A percentile compares a stretch with the other conserved stretches of the same genome.
Evolutionary conservation across 2,888 invertebrate genomes (phyloP).

Genomic region (Euproctis similis): DNA sequence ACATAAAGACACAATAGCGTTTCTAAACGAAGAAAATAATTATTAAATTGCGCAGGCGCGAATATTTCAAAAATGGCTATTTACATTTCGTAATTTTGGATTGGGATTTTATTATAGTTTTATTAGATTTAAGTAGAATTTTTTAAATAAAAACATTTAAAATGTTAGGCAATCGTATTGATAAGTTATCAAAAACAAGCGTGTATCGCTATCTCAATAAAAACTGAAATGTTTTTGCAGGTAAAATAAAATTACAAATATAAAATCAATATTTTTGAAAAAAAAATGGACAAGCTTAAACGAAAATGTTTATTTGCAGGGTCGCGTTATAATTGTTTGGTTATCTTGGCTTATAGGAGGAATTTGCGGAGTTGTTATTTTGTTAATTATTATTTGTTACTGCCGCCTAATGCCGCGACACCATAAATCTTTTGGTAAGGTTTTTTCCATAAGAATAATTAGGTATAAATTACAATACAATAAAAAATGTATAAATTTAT

Average conservation of each 20-base stretch:
- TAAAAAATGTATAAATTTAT: no score
- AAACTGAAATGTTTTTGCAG: constrained; percentile 72
- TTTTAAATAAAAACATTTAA: constrained; percentile 35
- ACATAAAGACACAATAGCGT: no score
- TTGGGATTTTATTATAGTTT: constrained; percentile 25
- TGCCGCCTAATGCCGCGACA: constrained; percentile 82
- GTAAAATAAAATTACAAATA: constrained; percentile 11
- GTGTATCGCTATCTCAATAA: constrained; percentile 49
- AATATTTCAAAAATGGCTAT: constrained; percentile 32
- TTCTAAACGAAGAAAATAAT: constrained; percentile 10
- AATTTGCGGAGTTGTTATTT: constrained; percentile 78
- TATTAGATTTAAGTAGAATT: constrained; percentile 37
- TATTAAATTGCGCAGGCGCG: constrained; percentile 35
- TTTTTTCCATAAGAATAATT: no score
- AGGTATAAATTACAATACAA: no score
- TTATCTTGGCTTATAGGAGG: constrained; percentile 77
- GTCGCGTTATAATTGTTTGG: constrained; percentile 72
- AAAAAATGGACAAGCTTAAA: constrained; percentile 13
- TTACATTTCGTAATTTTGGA: constrained; percentile 23
- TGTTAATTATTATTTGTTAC: constrained; percentile 79
- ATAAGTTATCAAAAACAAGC: constrained; percentile 47
- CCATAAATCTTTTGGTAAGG: constrained; percentile 81
- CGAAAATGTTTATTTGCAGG: constrained; percentile 42
- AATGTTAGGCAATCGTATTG: constrained; percentile 49
- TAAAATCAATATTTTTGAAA: constrained; percentile 32